These are phyloP conservation scores for Taenaris catops DNA, from an alignment of 2,888 invertebrate species.

Conservation along the genomic window DNA sequence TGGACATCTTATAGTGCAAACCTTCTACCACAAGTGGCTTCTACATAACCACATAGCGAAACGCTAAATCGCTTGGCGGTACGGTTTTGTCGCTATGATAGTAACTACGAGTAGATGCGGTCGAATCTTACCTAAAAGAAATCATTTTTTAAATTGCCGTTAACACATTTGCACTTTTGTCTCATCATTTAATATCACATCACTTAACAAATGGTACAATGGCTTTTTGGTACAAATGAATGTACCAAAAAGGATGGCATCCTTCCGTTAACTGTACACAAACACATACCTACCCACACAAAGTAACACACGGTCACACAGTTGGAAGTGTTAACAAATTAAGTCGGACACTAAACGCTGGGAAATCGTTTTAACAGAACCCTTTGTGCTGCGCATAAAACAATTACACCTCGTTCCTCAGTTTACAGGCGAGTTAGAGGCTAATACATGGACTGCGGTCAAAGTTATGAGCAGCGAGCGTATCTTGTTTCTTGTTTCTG, in stretches of 20 bases:
- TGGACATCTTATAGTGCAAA: too few species aligned
- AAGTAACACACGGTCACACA: constrained; percentile 15
- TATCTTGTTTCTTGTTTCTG: background rate
- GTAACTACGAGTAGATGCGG: too few species aligned
- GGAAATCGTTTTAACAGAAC: constrained; percentile 21
- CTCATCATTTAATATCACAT: too few species aligned
- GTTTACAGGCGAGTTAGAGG: constrained; percentile 24
- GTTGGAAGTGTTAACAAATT: constrained; percentile 26
- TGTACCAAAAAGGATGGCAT: constrained; percentile 5
- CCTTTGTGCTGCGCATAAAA: constrained; percentile 25
- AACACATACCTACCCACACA: constrained; percentile 1
- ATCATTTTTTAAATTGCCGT: too few species aligned
- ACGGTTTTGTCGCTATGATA: too few species aligned
- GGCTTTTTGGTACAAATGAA: too few species aligned
- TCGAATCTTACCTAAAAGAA: too few species aligned
- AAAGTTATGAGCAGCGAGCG: constrained; percentile 1
- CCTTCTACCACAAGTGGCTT: too few species aligned
- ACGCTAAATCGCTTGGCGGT: too few species aligned
- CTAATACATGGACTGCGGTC: constrained; percentile 12
- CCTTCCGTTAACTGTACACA: constrained; percentile 3
- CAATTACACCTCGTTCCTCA: constrained; percentile 28
- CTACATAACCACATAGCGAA: too few species aligned
- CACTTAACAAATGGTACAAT: too few species aligned
- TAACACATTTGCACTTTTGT: too few species aligned
- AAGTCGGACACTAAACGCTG: constrained; percentile 24